Conservation (phyloP, 2,797 vertebrate genomes). For the Pangasius djambal region DNA sequence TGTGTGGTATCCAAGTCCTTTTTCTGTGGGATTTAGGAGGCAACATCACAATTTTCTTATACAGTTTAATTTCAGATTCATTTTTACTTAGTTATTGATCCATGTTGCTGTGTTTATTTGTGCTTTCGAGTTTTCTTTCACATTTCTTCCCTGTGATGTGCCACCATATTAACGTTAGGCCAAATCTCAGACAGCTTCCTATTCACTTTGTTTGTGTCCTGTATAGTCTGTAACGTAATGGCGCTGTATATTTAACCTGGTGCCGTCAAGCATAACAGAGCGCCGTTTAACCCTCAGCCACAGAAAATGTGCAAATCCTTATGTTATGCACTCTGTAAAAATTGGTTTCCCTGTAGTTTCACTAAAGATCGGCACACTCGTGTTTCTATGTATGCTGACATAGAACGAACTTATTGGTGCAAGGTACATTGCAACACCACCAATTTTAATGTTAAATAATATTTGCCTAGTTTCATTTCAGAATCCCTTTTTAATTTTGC, state of each 20-base stretch:
- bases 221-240: not conserved
- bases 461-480: not conserved
- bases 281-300: not conserved
- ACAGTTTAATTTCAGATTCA: not conserved
- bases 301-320: not conserved
- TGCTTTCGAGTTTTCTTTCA: not conserved
- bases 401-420: not conserved
- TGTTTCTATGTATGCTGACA: not conserved
- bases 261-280: not conserved
- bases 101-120: too few species aligned
- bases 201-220: not conserved
- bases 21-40: not conserved
- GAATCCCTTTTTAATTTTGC: not conserved
- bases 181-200: not conserved
- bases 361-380: not conserved
- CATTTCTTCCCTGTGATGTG: not conserved
- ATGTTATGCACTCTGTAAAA: not conserved
- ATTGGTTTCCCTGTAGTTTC: not conserved
- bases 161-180: not conserved
- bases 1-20: not conserved
- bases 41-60: not conserved
- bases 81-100: not conserved
- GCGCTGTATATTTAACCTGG: not conserved
- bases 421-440: not conserved
- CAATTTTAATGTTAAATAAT: not conserved